Percentiles rank a stretch among this genome's conserved stretches.
Conservation (phyloP, 2,113 vertebrate genomes). For the Pelobates fuscus region DNA sequence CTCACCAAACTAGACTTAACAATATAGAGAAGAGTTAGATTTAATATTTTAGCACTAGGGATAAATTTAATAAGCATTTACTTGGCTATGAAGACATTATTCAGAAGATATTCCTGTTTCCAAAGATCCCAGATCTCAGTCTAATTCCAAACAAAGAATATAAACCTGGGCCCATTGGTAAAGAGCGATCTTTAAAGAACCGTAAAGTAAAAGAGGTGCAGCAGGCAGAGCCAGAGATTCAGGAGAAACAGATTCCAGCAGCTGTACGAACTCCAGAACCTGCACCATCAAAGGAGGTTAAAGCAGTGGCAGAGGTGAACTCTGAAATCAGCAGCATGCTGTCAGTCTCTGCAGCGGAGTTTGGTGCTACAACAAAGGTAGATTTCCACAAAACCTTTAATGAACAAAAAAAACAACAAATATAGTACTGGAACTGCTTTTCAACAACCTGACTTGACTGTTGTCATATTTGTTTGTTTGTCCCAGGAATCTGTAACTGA, state of each 20-base stretch:
- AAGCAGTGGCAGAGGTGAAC: constrained; percentile 79
- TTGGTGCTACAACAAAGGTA: constrained; percentile 86
- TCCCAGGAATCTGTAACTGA: constrained; percentile 93
- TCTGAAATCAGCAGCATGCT: constrained; percentile 94
- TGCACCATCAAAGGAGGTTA: constrained; percentile 77
- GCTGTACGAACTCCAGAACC: constrained; percentile 78
- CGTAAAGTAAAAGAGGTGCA: constrained; percentile 93
- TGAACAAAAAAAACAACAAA: constrained; percentile 1
- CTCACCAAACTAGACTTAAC: too few species aligned
- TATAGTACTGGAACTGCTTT: too few species aligned
- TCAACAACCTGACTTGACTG: too few species aligned
- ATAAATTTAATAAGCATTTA: too few species aligned
- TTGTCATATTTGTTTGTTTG: constrained; percentile 51
- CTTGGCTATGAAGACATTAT: too few species aligned
- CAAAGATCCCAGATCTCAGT: constrained; percentile 92
- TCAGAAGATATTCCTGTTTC: constrained; percentile 5
- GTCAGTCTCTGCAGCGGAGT: constrained; percentile 86
- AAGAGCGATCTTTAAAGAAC: constrained; percentile 95
- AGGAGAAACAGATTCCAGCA: constrained; percentile 76
- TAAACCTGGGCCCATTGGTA: constrained; percentile 96
- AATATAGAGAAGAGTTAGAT: too few species aligned
- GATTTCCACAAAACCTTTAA: too few species aligned
- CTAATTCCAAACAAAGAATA: constrained; percentile 92
- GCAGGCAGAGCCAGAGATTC: constrained; percentile 82
- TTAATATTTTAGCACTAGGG: too few species aligned